Base-by-base conservation (phyloP, 2,888 invertebrate genomes). In the Disparrhopalites patrizii region DNA sequence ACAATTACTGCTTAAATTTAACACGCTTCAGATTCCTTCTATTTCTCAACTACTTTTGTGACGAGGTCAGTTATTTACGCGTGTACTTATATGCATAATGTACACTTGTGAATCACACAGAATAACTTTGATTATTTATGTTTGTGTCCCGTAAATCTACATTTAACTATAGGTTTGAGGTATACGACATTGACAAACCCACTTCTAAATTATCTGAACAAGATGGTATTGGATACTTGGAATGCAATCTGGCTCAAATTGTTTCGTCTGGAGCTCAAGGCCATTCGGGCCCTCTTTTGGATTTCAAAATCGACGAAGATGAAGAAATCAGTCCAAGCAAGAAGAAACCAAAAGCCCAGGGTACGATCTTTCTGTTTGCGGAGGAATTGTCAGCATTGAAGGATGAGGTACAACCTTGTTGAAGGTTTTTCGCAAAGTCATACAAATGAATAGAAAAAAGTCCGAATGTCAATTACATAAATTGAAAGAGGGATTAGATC, bases 161-260 rank as follows among this genome's bases (percentile, higher is more conserved):
- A 27, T 52, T 7, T 52, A 77, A 81, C 30, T 76, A 85, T 36
- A 79, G 79, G 73, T 82, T 85, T 76, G 81, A 81, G 68, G 78
- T 80, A 0, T 81, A 79, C 73, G 81, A 81, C 72, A 76, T 79
- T 62, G 81, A 81, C 72, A 77, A 76, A 27, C 70, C 76, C 10
- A 76, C 76, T 36, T 30, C 73, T 4, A 76, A 76, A 62, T 69
- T 80, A 10, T 72, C 71, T 20, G 77, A 77, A 31, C 81, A 81
- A 70, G 81, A 83, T 72, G 82, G 81, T 70, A 77, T 85, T 4
- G 85, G 85, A 8, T 77, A 77, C 54, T 77, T 80, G 33, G 82
- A 83, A 54, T 71, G 71, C 43, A 74, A 70, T 20, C 54, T 74
- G 38, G 72, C 69, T 15, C 70, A 71, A 57, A 68, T 75, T 23